Evolutionary conservation across 2,113 vertebrate genomes (phyloP).

Genomic region (Ciconia stormi): DNA sequence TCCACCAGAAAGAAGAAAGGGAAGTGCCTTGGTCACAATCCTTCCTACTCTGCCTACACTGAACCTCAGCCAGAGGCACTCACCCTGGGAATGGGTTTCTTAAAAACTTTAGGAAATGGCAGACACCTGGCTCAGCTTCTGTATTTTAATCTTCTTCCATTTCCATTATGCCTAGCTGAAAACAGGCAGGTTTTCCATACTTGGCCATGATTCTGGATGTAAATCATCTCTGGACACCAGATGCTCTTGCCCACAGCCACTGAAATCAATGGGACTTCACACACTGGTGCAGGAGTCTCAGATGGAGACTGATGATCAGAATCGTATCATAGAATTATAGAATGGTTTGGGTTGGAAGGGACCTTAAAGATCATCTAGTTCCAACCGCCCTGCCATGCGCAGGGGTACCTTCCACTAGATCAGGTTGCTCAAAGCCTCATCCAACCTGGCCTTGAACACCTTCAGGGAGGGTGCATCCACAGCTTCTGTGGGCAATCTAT

Average conservation of each 20-base stretch:
- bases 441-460: no score
- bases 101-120: background rate
- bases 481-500: no score
- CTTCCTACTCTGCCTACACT: constrained; percentile 12
- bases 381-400: no score
- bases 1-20: constrained; percentile 35
- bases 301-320: background rate
- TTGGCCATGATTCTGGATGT: background rate
- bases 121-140: background rate
- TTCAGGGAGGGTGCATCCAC: no score
- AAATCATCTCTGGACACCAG: background rate
- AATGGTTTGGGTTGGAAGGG: no score
- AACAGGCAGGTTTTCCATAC: background rate
- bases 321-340: no score
- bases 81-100: background rate
- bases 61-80: background rate
- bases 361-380: no score
- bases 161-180: background rate
- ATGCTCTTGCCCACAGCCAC: background rate
- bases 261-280: background rate
- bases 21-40: constrained; percentile 38
- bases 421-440: no score
- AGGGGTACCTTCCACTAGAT: no score
- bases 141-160: background rate
- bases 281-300: background rate